phyloP scores from a whole-genome alignment of 2,113 vertebrate species.

The Glaucomys volans region DNA sequence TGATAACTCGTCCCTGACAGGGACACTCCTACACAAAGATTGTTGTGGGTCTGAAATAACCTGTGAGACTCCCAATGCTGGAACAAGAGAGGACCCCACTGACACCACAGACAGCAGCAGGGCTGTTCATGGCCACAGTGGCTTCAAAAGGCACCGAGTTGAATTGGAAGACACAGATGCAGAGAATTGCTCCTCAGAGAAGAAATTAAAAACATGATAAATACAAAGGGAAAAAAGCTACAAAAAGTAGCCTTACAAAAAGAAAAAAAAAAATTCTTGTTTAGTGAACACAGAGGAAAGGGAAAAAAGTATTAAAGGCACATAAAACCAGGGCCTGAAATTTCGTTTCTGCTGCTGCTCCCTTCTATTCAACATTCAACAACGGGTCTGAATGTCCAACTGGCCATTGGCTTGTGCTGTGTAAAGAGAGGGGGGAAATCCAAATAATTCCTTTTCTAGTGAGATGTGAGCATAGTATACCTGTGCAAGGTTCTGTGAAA shows the following conservation, averaged over 20 bases:
- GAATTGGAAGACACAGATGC: conserved; percentile 91
- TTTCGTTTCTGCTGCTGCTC: conserved; percentile 85
- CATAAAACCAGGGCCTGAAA: conserved; percentile 88
- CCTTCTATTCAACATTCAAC: conserved; percentile 86
- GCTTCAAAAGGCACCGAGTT: conserved; percentile 93
- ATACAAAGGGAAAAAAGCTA: conserved; percentile 82
- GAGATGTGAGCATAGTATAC: conserved; percentile 85
- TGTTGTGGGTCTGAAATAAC: conserved; percentile 86
- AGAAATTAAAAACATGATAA: conserved; percentile 96
- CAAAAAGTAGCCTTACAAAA: conserved; percentile 77
- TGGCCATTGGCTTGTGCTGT: conserved; percentile 85
- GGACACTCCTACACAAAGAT: conserved; percentile 86
- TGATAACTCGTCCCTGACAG: conserved; percentile 82
- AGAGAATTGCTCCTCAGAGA: conserved; percentile 93
- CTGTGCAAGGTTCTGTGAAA: conserved; percentile 86
- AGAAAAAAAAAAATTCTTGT: conserved; percentile 74
- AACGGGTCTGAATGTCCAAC: conserved; percentile 85
- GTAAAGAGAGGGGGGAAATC: conserved; percentile 75
- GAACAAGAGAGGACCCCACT: conserved; percentile 85
- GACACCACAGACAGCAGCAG: conserved; percentile 80
- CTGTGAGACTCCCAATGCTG: conserved; percentile 85
- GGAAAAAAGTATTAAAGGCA: conserved; percentile 88
- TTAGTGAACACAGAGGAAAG: conserved; percentile 82
- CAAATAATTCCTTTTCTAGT: conserved; percentile 82
- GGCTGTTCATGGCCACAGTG: conserved; percentile 84